Base-by-base conservation (phyloP, 2,797 vertebrate genomes). In the Psittacula derbiana region DNA sequence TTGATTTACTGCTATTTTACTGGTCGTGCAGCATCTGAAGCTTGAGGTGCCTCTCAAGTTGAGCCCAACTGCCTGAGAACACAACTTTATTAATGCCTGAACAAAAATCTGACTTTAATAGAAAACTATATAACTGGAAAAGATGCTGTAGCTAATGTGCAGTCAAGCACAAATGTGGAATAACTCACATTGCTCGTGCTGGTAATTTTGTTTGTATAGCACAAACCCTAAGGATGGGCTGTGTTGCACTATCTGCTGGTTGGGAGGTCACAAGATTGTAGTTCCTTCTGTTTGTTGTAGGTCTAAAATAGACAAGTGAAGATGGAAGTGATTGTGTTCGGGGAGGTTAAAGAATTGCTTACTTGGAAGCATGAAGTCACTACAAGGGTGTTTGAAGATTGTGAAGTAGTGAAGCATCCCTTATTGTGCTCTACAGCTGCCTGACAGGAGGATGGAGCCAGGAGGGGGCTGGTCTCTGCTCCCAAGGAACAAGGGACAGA, bases 331-430 rank as follows among this genome's bases (percentile, higher is more conserved):
- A 10, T 36, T 67, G 7, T 69, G 38, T 57, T 74, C 36, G 43
- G 33, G 43, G 43, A 43, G 27, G 16, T 31, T 43, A 31, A 69
- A 72, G 11, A 75, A 52, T 41, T 62, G 20, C 19, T 23, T 50
- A 8, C 65, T 30, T 57, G 55, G 44, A 44, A 73, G 43, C 16
- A 10, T 41, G 44, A 55, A 49, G 55, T 60, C 27, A 2, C n/a
- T 50, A 2, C 0, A 1, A 31, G 21, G 38, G 21, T 62, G 40
- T 3, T 0, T 6, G 43, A 84, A 70, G 16, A 31, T 2, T 23
- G n/a, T 52, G 64, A 60, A 76, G 5, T 11, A 27, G 52, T 38
- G 53, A 31, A 71, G 28, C 1, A 11, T 55, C 20, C 31, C 20
- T n/a, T 55, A n/a, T 14, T 7, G 1, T 20, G n/a, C 31, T 55